Percentiles rank a stretch among this genome's conserved stretches.
Conservation (phyloP, 37 sponge, comb jelly and placozoan species). For the Haliclona indistincta region DNA sequence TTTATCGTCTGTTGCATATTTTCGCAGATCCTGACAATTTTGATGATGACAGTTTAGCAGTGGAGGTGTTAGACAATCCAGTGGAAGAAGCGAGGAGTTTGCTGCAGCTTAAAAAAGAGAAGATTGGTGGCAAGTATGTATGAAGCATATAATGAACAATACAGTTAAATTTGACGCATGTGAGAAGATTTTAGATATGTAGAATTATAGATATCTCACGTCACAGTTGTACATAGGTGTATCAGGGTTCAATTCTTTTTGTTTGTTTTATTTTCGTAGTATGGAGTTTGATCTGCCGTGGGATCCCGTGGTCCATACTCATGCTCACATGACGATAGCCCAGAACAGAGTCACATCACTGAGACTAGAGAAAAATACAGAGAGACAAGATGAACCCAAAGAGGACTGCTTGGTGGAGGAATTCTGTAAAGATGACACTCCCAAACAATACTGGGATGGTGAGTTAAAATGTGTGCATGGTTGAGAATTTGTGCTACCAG, state of each 20-base stretch:
- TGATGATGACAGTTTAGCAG: neutral
- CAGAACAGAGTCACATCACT: neutral
- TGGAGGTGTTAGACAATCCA: neutral
- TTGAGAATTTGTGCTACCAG: no score
- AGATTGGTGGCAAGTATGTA: slow-evolving; percentile 39
- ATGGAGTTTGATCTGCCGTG: slow-evolving; percentile 57
- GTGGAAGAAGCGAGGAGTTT: neutral
- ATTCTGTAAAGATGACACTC: no score
- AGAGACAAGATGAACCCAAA: no score
- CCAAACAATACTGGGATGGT: no score
- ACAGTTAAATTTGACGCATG: neutral
- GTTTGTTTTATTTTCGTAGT: slow-evolving; percentile 7
- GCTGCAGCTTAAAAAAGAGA: slow-evolving; percentile 4
- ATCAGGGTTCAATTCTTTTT: neutral
- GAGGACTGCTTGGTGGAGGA: no score
- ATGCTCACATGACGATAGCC: slow-evolving; percentile 36
- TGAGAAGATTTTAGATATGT: neutral
- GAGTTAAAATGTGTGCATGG: no score
- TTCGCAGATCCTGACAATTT: slow-evolving; percentile 7
- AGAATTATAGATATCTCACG: neutral
- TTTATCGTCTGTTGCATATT: no score
- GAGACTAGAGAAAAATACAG: no score
- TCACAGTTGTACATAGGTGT: neutral
- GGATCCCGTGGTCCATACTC: slow-evolving; percentile 59
- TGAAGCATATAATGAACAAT: neutral